Evolutionary conservation across 1,140 invertebrate species (phyloP).

Genomic region (Calycopis cecrops): DNA sequence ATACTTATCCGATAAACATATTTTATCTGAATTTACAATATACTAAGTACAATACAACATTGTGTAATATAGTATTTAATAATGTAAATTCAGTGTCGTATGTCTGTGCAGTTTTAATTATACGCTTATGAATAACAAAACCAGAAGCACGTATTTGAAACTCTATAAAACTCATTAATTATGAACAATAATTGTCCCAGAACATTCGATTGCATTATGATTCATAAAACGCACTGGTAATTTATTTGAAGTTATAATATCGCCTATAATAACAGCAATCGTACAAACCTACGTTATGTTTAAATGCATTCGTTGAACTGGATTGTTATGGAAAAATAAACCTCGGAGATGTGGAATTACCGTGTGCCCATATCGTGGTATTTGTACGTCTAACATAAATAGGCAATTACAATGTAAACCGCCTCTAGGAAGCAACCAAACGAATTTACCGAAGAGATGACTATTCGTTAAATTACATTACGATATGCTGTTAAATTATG

Average conservation of each 20-base stretch:
- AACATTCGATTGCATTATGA: not conserved
- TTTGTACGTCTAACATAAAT: constrained; percentile 42
- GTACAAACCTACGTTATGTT: constrained; percentile 9
- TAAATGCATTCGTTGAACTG: constrained; percentile 16
- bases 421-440: constrained; percentile 26
- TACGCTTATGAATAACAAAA: too few relatives aligned
- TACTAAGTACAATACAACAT: too few relatives aligned
- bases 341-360: constrained; percentile 3
- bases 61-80: too few relatives aligned
- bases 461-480: not conserved
- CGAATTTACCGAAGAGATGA: constrained; percentile 4
- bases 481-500: too few relatives aligned
- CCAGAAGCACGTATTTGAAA: too few relatives aligned
- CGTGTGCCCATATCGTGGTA: constrained; percentile 35
- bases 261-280: constrained; percentile 9
- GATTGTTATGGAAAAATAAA: constrained; percentile 16
- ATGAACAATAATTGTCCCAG: too few relatives aligned
- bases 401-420: constrained; percentile 43
- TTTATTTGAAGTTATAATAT: constrained; percentile 9
- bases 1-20: too few relatives aligned
- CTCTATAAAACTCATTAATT: too few relatives aligned
- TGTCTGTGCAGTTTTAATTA: too few relatives aligned
- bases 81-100: too few relatives aligned
- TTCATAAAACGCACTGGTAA: not conserved
- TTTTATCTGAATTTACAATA: too few relatives aligned